Base-by-base conservation (phyloP, 2,888 invertebrate genomes). In the Coleophora flavipennella region DNA sequence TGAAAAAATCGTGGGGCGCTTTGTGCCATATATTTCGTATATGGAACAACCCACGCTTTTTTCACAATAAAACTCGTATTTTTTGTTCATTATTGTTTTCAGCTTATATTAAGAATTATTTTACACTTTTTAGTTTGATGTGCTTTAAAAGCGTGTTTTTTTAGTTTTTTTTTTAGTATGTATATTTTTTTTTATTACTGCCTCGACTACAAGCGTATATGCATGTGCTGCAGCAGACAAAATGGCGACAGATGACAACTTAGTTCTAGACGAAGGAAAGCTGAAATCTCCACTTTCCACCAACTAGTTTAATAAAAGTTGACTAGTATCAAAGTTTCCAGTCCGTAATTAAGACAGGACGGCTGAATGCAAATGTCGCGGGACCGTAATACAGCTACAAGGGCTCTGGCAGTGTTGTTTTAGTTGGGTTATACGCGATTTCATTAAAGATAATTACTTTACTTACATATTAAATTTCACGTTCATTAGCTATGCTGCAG, bases 281-380 rank as follows among this genome's bases (percentile, higher is more conserved):
- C 35, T 29, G 10, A 37, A 33, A 33, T 27, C 29, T 29, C 33
- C 13, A 33, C 32, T 33, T 13, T 33, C 26, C 29, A 27, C 35
- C 33, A 9, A 35, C 35, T 25, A 26, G 45, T 51, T 49, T 48
- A 51, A 52, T 48, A 39, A 40, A 49, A 55, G 43, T 51, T 50
- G 35, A 37, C 39, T 32, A 25, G 12, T 44, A 32, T 41, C 55
- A 57, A 64, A 69, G 59, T 67, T 67, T 44, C 40, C 40, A 43
- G 40, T 41, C 57, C 52, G 55, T 65, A 69, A 71, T 69, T 69
- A 69, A 54, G 59, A 60, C 60, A 62, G 50, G 49, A 49, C 49
- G 55, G 48, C 47, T 42, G 53, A 61, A 72, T 66, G 64, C 61
- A 62, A 67, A 71, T 61, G 55, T 51, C 55, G 51, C 51, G 20